Conservation (phyloP, 2,797 vertebrate genomes). For the Crypturellus tataupa region DNA sequence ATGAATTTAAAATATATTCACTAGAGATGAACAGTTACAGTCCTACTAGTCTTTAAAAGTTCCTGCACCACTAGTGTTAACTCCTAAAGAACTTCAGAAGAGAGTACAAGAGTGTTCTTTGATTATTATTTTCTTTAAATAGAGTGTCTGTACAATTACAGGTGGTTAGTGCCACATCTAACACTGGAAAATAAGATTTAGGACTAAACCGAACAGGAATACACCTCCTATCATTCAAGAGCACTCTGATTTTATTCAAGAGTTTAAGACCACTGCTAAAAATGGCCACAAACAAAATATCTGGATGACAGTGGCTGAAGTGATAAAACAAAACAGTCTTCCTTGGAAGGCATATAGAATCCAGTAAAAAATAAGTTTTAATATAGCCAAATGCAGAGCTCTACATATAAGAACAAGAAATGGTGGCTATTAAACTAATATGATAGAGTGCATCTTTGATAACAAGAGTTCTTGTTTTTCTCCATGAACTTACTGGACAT, state of each 20-base stretch:
- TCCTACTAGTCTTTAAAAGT: not conserved
- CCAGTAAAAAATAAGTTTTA: not conserved
- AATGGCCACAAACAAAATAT: not conserved
- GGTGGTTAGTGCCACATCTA: not conserved
- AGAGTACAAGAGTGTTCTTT: not conserved
- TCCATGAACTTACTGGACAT: not conserved
- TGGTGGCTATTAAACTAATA: not conserved
- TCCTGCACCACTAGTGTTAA: fast-evolving
- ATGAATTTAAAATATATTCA: not conserved
- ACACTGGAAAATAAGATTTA: not conserved
- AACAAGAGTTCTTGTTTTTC: not conserved
- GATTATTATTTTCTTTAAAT: not conserved
- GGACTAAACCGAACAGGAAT: not conserved
- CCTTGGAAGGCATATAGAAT: not conserved
- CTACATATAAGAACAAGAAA: not conserved
- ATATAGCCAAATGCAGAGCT: not conserved
- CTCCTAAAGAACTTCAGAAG: not conserved
- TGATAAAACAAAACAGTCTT: not conserved
- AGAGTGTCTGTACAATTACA: not conserved
- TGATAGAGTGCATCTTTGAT: not conserved
- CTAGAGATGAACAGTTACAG: not conserved
- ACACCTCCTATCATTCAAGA: not conserved
- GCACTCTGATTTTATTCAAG: not conserved
- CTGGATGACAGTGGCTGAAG: not conserved
- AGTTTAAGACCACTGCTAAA: not conserved